phyloP scores from a whole-genome alignment of 30 jellyfish, hydroid and myxozoan species.

The Haliclystus octoradiatus region DNA sequence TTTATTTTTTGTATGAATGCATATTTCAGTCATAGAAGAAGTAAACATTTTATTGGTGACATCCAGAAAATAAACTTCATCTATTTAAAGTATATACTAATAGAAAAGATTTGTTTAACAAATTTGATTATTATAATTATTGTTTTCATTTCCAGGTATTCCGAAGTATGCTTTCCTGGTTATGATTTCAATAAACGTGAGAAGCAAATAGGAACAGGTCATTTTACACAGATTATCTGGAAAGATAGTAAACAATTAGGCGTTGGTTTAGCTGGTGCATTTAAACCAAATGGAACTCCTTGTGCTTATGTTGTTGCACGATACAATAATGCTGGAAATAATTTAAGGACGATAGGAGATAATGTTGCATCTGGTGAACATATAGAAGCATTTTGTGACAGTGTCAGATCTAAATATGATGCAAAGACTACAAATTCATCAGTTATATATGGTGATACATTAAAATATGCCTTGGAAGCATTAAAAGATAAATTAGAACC shows the following conservation, averaged over 20 bases:
- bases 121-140: not conserved
- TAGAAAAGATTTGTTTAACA: not conserved
- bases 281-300: slow-evolving; percentile 45
- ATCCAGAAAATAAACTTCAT: not conserved
- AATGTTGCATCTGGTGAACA: slow-evolving; percentile 61
- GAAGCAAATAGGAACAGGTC: slow-evolving; percentile 89
- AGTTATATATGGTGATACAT: not conserved
- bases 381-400: slow-evolving; percentile 5
- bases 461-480: not conserved
- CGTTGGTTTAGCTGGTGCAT: slow-evolving; percentile 85
- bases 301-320: slow-evolving; percentile 94
- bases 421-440: not conserved
- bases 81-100: not conserved
- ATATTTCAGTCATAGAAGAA: too few species aligned
- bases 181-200: slow-evolving; percentile 49
- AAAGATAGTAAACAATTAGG: slow-evolving; percentile 67
- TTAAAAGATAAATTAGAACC: not conserved
- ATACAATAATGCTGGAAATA: slow-evolving; percentile 78
- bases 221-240: slow-evolving; percentile 93
- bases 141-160: slow-evolving; percentile 45
- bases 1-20: too few species aligned
- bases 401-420: slow-evolving; percentile 4
- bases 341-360: slow-evolving; percentile 40
- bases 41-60: too few species aligned
- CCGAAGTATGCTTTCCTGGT: slow-evolving; percentile 94